Evolutionary conservation across 2,113 vertebrate genomes (phyloP).

Genomic region (Actinemys pallida): DNA sequence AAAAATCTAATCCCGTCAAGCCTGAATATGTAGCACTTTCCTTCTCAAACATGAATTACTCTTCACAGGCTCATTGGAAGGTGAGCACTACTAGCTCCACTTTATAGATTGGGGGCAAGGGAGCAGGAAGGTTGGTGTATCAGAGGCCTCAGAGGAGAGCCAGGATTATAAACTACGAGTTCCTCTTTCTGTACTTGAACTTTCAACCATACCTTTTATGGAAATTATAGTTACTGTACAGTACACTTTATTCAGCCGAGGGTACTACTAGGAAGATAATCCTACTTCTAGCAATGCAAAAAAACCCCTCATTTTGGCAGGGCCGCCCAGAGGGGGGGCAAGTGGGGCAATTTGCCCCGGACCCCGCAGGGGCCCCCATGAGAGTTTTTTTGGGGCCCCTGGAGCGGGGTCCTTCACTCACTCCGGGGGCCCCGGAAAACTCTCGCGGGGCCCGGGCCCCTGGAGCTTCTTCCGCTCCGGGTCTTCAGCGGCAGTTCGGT

Average conservation of each 20-base stretch:
- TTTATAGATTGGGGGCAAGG: not conserved
- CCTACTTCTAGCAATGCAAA: rapidly evolving
- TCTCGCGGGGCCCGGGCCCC: too few species aligned
- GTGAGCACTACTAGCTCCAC: not conserved
- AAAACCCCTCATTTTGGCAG: not conserved
- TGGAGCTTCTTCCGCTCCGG: too few species aligned
- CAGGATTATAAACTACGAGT: not conserved
- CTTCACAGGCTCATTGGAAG: not conserved
- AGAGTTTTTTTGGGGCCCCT: too few species aligned
- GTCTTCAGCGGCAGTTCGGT: too few species aligned
- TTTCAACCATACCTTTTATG: not conserved
- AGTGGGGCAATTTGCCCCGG: too few species aligned
- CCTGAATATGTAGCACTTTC: not conserved
- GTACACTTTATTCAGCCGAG: not conserved
- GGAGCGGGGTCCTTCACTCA: too few species aligned
- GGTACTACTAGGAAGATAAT: not conserved
- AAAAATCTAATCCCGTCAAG: not conserved
- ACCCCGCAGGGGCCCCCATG: too few species aligned
- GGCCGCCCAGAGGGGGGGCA: too few species aligned
- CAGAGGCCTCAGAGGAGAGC: not conserved
- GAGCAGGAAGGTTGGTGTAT: not conserved
- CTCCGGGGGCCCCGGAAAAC: too few species aligned
- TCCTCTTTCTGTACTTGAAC: not conserved
- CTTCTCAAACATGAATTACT: not conserved
- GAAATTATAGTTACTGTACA: not conserved